Conservation (phyloP, 1,140 invertebrate species). For the Hypsibius dujardini region DNA sequence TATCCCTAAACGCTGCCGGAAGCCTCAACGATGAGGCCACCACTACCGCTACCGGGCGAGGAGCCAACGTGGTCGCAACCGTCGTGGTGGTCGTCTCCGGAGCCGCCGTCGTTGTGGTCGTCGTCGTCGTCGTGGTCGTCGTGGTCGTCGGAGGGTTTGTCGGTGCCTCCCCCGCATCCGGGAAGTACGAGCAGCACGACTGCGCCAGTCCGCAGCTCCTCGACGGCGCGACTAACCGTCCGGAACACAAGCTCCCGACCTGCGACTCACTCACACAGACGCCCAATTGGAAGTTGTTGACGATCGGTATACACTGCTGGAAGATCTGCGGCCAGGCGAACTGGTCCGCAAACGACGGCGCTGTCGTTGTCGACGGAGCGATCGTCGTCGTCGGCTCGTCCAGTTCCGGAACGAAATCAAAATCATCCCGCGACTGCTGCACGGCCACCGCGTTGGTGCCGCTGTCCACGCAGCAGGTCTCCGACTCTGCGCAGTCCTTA, state of each 20-base stretch:
- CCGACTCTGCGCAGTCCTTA: background rate
- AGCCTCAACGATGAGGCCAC: background rate
- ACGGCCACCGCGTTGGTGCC: background rate
- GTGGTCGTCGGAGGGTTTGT: background rate
- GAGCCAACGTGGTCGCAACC: background rate
- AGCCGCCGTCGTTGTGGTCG: background rate
- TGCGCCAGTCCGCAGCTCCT: background rate
- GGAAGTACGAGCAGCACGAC: constrained; percentile 16
- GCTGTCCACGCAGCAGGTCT: constrained; percentile 6
- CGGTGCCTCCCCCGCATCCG: background rate
- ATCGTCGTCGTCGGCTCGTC: background rate
- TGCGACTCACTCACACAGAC: background rate
- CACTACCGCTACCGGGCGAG: background rate
- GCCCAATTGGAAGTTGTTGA: constrained; percentile 1
- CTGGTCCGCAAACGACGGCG: background rate
- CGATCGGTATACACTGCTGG: constrained; percentile 6
- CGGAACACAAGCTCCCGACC: background rate
- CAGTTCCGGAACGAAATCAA: background rate
- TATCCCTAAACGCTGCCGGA: background rate
- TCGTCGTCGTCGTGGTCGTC: background rate
- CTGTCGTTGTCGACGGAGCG: background rate
- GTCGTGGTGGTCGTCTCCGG: background rate
- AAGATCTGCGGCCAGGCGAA: background rate
- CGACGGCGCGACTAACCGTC: background rate
- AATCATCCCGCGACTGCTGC: background rate